Base-by-base conservation (phyloP, 2,113 vertebrate species). In the Pseudolaguvia tuberculata region DNA sequence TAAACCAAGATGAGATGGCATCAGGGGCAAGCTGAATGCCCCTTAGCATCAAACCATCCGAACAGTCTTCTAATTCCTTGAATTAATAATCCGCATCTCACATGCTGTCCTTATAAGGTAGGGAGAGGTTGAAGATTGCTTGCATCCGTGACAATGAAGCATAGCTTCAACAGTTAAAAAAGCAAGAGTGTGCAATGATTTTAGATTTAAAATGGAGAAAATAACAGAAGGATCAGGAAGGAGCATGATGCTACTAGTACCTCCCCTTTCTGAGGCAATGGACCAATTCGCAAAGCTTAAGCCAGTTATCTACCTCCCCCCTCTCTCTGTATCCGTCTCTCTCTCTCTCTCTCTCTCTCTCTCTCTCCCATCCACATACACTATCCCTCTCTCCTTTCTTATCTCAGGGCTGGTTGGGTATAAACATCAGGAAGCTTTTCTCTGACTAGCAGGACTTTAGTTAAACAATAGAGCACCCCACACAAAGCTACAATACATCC, bases 381-480 rank as follows among this genome's bases (percentile, higher is more conserved):
- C 56, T 83, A 81, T 82, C n/a, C 63, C 59, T 69, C 78, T 25
- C 78, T 76, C 56, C 77, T 15, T 45, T 11, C 65, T 61, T 75
- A 78, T 76, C 76, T 35, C 31, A 55, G 80, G 79, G 85, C 76
- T 75, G 80, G 79, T 81, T 62, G 77, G 78, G 79, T 89, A 87
- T 89, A 90, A 89, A 90, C 87, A 89, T 87, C 86, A 83, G 85
- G 86, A 86, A 85, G 86, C 83, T 80, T 84, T 86, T 80, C 76
- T 78, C 29, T 13, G 61, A 77, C 66, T 48, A 35, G n/a, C 42
- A 57, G 63, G 63, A 29, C 53, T 73, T 75, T 53, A 50, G 78
- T 77, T 73, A 82, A 82, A 91, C 89, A 92, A 91, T 88, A 86
- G 87, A 59, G 58, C 66, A 81, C 84, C 80, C 66, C 73, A 72